Evolutionary conservation across 2,888 invertebrate genomes (phyloP), one percentile per base, ranked within the genome.

Genomic region (Cosmorhoe ocellata): DNA sequence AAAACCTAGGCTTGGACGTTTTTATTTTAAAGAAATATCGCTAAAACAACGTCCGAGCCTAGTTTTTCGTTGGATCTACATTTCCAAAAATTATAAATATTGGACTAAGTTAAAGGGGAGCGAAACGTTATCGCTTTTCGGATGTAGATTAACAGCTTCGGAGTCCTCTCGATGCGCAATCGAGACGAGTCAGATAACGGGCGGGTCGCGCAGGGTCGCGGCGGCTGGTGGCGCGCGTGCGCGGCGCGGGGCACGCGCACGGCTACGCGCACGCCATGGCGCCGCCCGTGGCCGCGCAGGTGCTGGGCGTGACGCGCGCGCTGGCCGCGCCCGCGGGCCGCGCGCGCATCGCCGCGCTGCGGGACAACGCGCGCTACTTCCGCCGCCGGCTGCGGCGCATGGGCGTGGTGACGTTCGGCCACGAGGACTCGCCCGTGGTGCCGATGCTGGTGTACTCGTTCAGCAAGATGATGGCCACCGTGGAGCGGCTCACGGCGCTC

Each of bases 361-460:
- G 33, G 5, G 24, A 33, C 5, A 42, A 50, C 46, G 31, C 56
- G 31, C 48, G 14, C 38, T 51, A 56, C 48, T 56, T 56, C 56
- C 33, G 56, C 3, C 11, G 7, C 72, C 80, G 87, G 61, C 87
- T 99, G 60, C 94, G 95, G 56, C 95, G 95, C 81, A 95, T 97
- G 84, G 98, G 99, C 59, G 96, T 98, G 64, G 96, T 99, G 63
- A 94, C 95, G 61, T 96, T 96, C 80, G 99, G 99, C 5, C 96
- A 98, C 85, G 94, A 94, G 73, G 97, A 98, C 82, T 98, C 98
- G 34, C 99, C 99, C 0, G 98, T 99, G 57, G 97, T 99, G 71
- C 99, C 99, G 10, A 93, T 99, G 91, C 90, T 99, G 74, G 95
- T 98, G 61, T 99, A 97, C 90, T 92, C 97, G 67, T 98, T 97